Evolutionary conservation across 2,113 vertebrate genomes (phyloP), one percentile per base, ranked within the genome.

Genomic region (Galeopterus variegatus): DNA sequence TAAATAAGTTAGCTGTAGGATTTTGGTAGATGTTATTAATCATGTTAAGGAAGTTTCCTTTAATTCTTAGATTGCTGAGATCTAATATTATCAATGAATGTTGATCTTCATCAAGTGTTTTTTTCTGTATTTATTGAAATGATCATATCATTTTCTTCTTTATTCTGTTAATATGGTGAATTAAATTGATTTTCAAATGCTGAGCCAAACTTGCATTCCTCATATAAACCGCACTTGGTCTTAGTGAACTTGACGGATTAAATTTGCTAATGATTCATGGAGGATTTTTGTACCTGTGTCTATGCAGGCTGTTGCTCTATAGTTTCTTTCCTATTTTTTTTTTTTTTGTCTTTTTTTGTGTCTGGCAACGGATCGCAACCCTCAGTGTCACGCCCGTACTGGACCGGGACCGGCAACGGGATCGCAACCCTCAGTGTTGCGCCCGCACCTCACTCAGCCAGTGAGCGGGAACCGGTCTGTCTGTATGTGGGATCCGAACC

Each of bases 121-220:
- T 58, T 75, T 19, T 28, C 73, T 70, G 10, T 11, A 65, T 81
- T 14, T 76, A 41, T 50, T 52, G 10, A 93, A 62, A 77, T 83
- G 26, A 62, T 50, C 13, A 54, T 28, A 26, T 84, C 14, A 31
- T 85, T 89, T 94, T 77, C n/a, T 56, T 82, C 26, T 64, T 95
- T 73, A 17, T 12, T 88, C 28, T 77, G 33, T 36, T 88, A 58
- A 88, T 88, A 48, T 93, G 26, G n/a, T 72, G 48, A 93, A 52
- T 83, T 64, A 56, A 89, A 41, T n/a, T 87, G 41, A 88, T 72
- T 95, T 77, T 85, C 79, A 92, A 64, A 85, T 95, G 33, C 5
- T 93, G 11, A 88, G 31, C 3, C 4, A 87, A 83, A 26, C 8
- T 54, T 90, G 1, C 1, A 9, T 50, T 90, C 28, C 26, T 65